Evolutionary conservation across 2,113 vertebrate species (phyloP), one percentile per base, ranked within the genome.

Genomic region (Deroptyus accipitrinus): DNA sequence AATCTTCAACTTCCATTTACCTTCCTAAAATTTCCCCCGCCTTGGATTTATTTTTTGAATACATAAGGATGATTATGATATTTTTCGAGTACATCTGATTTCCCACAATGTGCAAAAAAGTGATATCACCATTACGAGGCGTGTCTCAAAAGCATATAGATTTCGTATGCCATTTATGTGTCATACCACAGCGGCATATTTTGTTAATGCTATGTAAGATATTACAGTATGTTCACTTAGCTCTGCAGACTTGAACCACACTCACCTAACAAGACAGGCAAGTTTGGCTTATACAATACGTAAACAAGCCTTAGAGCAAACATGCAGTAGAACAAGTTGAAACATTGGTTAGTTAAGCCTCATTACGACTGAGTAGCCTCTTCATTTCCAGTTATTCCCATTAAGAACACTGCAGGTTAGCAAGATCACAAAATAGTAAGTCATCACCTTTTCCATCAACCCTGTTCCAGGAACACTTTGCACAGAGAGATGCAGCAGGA

Each of bases 261-360:
- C 97, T 97, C 66, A 95, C 96, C 96, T 28, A 98, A 98, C 98
- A 94, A 97, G 98, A 98, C 94, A 83, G 95, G 97, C 98, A 10
- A 97, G 98, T 98, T 96, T 97, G 96, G 95, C 94, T 97, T 97
- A 96, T 94, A 96, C 96, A 97, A 97, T 91, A 97, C 73, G 67
- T 93, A 96, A 98, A 97, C 97, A 97, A 95, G 96, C 96, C 96
- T 96, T 39, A 94, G 88, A 95, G 88, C 93, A 90, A 95, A 95
- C 97, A 94, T 77, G 86, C 75, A 93, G 93, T 22, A 83, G 91
- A 94, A 94, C 95, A 96, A 98, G 97, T 95, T 90, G 83, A 96
- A 97, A 96, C 96, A 96, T 57, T 94, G 95, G 90, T 93, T 76
- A 97, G 94, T 91, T 95, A 96, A 92, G 92, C 83, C 95, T 95